phyloP scores from a whole-genome alignment of 2,888 invertebrate genomes.

The Sesia bembeciformis region DNA sequence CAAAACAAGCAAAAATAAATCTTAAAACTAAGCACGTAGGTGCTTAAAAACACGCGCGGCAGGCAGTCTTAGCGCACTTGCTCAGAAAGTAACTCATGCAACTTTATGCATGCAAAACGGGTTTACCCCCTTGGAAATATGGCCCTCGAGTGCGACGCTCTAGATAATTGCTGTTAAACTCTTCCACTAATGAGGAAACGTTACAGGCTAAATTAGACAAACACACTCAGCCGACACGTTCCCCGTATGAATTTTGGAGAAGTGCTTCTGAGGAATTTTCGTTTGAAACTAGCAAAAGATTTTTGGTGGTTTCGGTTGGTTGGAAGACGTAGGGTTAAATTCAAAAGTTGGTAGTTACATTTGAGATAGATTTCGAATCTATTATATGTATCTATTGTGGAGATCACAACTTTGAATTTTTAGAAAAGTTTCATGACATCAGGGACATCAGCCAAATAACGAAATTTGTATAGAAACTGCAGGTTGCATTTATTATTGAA shows the following conservation, averaged over 20 bases:
- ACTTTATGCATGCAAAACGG: constrained; percentile 58
- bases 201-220: not conserved
- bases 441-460: too few species aligned
- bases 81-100: constrained; percentile 23
- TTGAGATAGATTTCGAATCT: too few species aligned
- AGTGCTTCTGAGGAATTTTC: not conserved
- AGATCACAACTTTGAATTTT: too few species aligned
- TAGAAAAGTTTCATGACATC: too few species aligned
- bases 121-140: constrained; percentile 49
- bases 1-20: constrained; percentile 23
- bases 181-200: constrained; percentile 48
- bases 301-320: too few species aligned
- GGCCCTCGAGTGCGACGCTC: constrained; percentile 49
- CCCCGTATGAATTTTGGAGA: not conserved
- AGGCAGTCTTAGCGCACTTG: not conserved
- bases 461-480: too few species aligned
- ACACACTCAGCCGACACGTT: not conserved
- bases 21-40: constrained; percentile 20
- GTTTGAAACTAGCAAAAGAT: too few species aligned
- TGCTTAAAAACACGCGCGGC: constrained; percentile 44
- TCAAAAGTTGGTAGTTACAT: too few species aligned
- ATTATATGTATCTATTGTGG: too few species aligned
- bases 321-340: too few species aligned
- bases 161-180: constrained; percentile 56
- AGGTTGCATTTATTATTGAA: too few species aligned